Conservation (phyloP, 2,113 vertebrate species). For the Prolemur simus region DNA sequence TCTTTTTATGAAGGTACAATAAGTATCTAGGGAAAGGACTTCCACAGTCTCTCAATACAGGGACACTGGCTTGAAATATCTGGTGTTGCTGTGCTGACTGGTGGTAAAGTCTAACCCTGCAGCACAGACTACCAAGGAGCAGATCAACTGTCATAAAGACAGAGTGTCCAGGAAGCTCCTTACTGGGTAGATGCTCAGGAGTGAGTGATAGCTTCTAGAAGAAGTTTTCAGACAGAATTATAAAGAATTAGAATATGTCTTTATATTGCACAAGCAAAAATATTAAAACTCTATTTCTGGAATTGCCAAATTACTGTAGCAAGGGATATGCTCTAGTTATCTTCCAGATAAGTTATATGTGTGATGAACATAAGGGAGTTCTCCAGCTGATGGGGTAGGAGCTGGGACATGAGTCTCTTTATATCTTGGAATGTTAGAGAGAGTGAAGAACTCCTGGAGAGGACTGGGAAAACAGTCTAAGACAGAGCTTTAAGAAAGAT, state of each 20-base stretch:
- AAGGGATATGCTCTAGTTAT: neutral
- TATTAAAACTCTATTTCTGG: neutral
- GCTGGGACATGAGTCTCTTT: neutral
- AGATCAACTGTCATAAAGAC: neutral
- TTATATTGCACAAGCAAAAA: neutral
- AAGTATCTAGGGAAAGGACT: neutral
- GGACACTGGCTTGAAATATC: neutral
- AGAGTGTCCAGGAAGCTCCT: neutral
- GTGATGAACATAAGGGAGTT: neutral
- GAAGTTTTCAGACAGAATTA: neutral
- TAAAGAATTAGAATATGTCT: neutral
- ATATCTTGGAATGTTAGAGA: neutral
- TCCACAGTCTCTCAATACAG: neutral
- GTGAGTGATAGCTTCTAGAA: neutral
- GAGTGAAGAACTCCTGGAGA: neutral
- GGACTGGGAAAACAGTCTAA: neutral
- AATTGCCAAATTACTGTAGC: neutral
- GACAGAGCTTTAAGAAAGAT: neutral
- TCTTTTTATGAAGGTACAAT: neutral
- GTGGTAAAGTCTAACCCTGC: neutral
- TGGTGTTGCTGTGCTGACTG: neutral
- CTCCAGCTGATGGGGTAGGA: neutral
- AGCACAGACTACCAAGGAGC: neutral
- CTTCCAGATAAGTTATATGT: neutral
- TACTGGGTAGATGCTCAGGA: neutral